A percentile compares a stretch with the other conserved stretches of the same genome.
These are phyloP conservation scores for Zoanthus sociatus DNA, from an alignment of 92 coral and sea anemone species.

Conservation along the genomic window DNA sequence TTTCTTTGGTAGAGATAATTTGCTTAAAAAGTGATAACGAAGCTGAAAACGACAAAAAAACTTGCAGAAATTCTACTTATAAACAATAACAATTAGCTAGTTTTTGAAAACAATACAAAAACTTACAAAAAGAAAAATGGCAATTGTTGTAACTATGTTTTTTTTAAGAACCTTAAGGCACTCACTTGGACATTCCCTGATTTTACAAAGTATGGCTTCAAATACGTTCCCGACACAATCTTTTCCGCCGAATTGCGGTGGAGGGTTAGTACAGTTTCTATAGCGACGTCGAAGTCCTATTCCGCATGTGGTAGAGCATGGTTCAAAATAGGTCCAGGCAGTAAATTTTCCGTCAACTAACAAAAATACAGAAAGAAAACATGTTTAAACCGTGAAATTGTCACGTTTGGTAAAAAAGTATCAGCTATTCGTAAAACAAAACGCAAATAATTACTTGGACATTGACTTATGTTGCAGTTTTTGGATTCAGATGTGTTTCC, in stretches of 20 bases:
- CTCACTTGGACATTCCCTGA: neutral
- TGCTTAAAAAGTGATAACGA: too few species aligned
- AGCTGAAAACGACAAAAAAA: too few species aligned
- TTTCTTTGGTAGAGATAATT: too few species aligned
- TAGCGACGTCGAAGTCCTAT: constrained; percentile 11
- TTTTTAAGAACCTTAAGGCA: neutral
- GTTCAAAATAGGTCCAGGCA: neutral
- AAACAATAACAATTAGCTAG: too few species aligned
- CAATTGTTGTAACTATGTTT: too few species aligned
- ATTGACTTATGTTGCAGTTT: constrained; percentile 19
- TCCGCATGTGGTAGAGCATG: constrained; percentile 37
- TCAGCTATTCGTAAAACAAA: too few species aligned
- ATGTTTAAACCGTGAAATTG: neutral
- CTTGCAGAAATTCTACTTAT: too few species aligned
- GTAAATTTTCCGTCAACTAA: constrained; percentile 1
- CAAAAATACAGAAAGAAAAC: neutral
- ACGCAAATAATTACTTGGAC: constrained; percentile 41
- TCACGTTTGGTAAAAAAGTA: neutral
- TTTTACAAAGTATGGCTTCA: neutral
- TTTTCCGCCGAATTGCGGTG: constrained; percentile 11
- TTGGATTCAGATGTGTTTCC: neutral
- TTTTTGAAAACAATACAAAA: too few species aligned
- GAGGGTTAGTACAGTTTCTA: constrained; percentile 27
- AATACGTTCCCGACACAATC: neutral
- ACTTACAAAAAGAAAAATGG: too few species aligned